Evolutionary conservation across 2,888 invertebrate genomes (phyloP).

Genomic region (Oxycera nigricornis): DNA sequence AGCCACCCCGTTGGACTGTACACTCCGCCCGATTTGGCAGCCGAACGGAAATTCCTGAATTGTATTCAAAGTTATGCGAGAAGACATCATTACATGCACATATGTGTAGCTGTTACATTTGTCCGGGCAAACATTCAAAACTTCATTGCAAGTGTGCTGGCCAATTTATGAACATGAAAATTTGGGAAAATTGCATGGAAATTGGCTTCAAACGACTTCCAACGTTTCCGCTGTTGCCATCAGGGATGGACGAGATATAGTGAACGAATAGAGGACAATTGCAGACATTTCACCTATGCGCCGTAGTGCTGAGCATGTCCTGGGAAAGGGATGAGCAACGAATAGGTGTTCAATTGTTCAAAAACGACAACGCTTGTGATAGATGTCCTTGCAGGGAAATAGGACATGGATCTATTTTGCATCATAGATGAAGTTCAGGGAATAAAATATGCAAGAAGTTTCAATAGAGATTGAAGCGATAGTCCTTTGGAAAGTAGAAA

Average conservation of each 20-base stretch:
- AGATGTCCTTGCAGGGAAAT: background rate
- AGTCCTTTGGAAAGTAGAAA: background rate
- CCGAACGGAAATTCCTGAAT: background rate
- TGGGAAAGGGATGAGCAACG: background rate
- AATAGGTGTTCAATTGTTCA: background rate
- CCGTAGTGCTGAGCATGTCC: background rate
- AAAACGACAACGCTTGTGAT: background rate
- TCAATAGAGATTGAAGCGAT: background rate
- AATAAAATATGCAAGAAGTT: background rate
- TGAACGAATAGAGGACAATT: background rate
- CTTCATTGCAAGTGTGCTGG: background rate
- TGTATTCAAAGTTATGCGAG: background rate
- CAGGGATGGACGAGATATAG: background rate
- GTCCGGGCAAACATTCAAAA: background rate
- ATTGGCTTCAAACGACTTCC: background rate
- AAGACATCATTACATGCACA: constrained; percentile 14
- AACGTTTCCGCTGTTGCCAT: background rate
- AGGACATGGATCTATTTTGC: background rate
- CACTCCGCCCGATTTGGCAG: constrained; percentile 9
- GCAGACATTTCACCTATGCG: background rate
- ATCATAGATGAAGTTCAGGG: background rate
- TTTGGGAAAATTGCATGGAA: constrained; percentile 19
- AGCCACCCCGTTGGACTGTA: background rate
- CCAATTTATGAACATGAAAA: constrained; percentile 29
- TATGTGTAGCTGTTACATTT: background rate